Evolutionary conservation across 30 jellyfish, hydroid and myxozoan species (phyloP), one percentile per base, ranked within the genome.

Genomic region (Mastigias papua): DNA sequence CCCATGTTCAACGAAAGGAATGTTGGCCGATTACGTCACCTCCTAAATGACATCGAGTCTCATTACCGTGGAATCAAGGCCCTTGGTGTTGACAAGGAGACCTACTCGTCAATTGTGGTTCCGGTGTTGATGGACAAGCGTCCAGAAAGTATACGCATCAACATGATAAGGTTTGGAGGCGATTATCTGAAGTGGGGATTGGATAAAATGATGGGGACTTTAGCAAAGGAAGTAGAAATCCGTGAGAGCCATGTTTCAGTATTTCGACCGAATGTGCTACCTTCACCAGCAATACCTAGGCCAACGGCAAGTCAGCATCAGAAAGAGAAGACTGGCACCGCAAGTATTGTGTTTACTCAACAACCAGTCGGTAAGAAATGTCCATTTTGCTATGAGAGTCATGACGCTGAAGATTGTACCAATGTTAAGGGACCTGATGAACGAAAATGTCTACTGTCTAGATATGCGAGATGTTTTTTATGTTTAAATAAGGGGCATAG

Each of bases 41-140:
- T 77, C 21, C 21, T 28, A 11, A 64, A 77, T 48, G 42, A 77
- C 16, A 77, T 77, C 28, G 77, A 77, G 48, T 48, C 88, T 6
- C 88, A 77, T 60, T 77, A 48, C 34, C 88, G 77, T 2, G 77
- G 78, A 27, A 57, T 77, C 62, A 63, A 77, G 63, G 76, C 88
- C 6, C 77, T 51, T 2, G 77, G 77, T 13, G 77, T 61, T 6
- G 77, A 77, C 26, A 19, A 77, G 29, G 78, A 60, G n/a, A 19
- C 77, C 1, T 77, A 77, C 28, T 77, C 88, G 63, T 22, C 64
- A 9, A 57, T 77, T 54, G 88, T 77, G 10, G 88, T 77, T 16
- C 88, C 76, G 5, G 76, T 54, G 30, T 60, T 77, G 42, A 77
- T 77, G 88, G 88, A 77, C 28, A 77, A 77, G 29, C 6, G 49